Base-by-base conservation (phyloP, 2,888 invertebrate species). In the Neria commutata region DNA sequence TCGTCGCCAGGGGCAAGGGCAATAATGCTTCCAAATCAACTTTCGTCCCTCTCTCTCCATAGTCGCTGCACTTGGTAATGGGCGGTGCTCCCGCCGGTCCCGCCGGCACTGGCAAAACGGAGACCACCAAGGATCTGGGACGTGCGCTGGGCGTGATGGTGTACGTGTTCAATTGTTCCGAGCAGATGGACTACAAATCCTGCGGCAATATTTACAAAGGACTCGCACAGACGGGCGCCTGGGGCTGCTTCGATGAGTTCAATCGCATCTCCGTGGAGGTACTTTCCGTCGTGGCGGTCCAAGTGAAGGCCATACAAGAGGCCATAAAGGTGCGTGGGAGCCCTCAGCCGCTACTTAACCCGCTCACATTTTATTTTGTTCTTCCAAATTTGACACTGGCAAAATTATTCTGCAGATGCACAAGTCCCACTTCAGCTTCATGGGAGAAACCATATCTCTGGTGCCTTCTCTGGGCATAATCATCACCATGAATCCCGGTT, bases 171-270 rank as follows among this genome's bases (percentile, higher is more conserved):
- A 97, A 96, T 83, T 97, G 96, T 82, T 96, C 96, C 0, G 95
- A 96, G 82, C 96, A 96, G 85, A 96, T 97, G 96, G 96, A 97
- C 83, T 97, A 96, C 83, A 94, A 94, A 84, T 95, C 95, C 37
- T 92, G 95, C 72, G 96, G 94, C 54, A 95, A 94, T 81, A 96
- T 97, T 83, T 97, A 95, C 83, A 97, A 96, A 85, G 97, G 87
- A 79, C 83, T 97, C 54, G 89, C 94, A 1, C 96, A 97, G 83
- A 95, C 95, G 17, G 97, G 97, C 2, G 94, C 95, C 24, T 97
- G 96, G 96, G 97, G 97, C 46, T 97, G 97, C 81, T 98, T 98
- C 82, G 97, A 98, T 79, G 97, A 98, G 83, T 98, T 98, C 83
- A 97, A 98, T 83, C 87, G 97, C 61, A 97, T 97, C 76, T 91